Percentiles rank a stretch among this genome's conserved stretches.
Conservation (phyloP, 53 echinoderm and acorn worm species). For the Stichopus horrens region DNA sequence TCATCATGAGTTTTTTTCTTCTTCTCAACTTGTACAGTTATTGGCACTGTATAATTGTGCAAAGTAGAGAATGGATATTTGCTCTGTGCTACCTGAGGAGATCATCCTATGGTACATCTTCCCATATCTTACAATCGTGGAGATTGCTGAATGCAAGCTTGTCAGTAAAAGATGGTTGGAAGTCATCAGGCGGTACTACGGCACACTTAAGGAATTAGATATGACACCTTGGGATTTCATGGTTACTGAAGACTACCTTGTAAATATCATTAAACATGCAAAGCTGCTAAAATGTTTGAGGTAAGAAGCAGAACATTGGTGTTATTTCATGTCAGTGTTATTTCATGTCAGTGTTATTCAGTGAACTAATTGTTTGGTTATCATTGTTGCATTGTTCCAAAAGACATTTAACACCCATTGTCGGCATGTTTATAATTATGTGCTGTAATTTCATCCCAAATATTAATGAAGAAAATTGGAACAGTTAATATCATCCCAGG, state of each 20-base stretch:
- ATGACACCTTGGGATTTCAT: conserved; percentile 79
- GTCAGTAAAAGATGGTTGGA: conserved; percentile 77
- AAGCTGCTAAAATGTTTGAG: conserved; percentile 63
- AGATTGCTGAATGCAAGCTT: conserved; percentile 64
- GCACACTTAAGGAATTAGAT: conserved; percentile 72
- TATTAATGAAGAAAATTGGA: no score
- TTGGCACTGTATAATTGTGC: no score
- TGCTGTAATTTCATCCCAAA: no score
- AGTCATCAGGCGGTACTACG: conserved; percentile 63
- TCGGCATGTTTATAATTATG: no score
- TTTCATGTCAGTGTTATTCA: no score
- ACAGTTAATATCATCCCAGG: no score
- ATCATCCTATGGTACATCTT: conserved; percentile 75
- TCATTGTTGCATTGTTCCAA: no score
- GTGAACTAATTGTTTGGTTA: no score
- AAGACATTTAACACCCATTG: no score
- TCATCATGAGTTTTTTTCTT: no score
- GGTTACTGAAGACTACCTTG: conserved; percentile 71
- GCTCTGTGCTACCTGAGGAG: conserved; percentile 76
- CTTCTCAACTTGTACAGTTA: no score
- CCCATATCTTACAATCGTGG: conserved; percentile 66
- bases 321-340: background rate
- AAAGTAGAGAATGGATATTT: conserved; percentile 21
- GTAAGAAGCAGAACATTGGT: conserved; percentile 44
- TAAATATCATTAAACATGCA: conserved; percentile 67